Conservation (phyloP, 2,113 vertebrate genomes). For the Nerophis ophidion region DNA sequence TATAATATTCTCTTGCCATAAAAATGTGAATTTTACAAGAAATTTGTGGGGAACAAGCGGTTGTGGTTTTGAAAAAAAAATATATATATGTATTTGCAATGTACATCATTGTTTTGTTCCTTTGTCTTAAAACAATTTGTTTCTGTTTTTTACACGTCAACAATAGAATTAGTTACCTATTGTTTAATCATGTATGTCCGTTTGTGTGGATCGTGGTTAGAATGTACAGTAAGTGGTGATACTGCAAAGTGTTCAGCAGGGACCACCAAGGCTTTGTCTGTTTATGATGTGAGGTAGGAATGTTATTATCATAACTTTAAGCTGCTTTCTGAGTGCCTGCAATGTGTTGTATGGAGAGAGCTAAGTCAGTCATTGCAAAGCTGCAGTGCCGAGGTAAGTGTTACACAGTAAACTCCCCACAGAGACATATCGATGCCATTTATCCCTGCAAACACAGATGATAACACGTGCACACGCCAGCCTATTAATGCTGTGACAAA, state of each 20-base stretch:
- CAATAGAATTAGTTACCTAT: too few species aligned
- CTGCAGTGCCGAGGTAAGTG: slow-evolving; percentile 61
- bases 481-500: slow-evolving; percentile 26
- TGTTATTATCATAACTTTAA: slow-evolving; percentile 32
- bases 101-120: too few species aligned
- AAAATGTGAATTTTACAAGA: too few species aligned
- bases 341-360: slow-evolving; percentile 24
- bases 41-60: too few species aligned
- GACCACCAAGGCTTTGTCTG: slow-evolving; percentile 6
- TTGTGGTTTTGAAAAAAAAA: too few species aligned
- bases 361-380: slow-evolving; percentile 47
- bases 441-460: slow-evolving; percentile 62
- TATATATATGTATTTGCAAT: too few species aligned
- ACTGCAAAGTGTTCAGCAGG: background rate
- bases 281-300: slow-evolving; percentile 13
- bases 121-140: too few species aligned
- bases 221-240: background rate
- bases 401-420: slow-evolving; percentile 59
- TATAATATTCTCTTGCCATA: too few species aligned
- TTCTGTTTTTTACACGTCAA: too few species aligned
- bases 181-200: too few species aligned
- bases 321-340: slow-evolving; percentile 25
- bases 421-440: slow-evolving; percentile 61
- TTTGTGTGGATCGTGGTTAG: background rate
- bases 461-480: slow-evolving; percentile 34